Evolutionary conservation across 2,113 vertebrate genomes (phyloP).

Genomic region (Notarius lentiginosus): DNA sequence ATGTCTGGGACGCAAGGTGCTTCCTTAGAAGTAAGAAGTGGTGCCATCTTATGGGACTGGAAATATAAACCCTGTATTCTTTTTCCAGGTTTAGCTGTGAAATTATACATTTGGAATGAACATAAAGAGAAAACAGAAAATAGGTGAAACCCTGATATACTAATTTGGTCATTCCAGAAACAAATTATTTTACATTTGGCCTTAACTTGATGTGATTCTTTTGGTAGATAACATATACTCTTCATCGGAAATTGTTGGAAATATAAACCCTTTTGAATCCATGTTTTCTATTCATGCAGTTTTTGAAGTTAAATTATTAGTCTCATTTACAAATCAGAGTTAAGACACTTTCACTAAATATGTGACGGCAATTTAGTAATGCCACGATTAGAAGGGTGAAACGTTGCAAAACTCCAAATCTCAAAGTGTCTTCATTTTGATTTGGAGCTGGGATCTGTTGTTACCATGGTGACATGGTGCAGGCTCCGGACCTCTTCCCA

Average conservation of each 20-base stretch:
- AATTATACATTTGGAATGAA: slow-evolving; percentile 23
- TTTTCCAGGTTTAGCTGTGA: slow-evolving; percentile 1
- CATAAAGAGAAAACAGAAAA: not conserved
- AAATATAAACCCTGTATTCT: not conserved
- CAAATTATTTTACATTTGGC: not conserved
- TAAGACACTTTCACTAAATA: slow-evolving; percentile 44
- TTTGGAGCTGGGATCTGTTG: slow-evolving; percentile 89
- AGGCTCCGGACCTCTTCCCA: slow-evolving; percentile 88
- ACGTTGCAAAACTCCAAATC: slow-evolving; percentile 71
- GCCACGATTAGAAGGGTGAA: slow-evolving; percentile 67
- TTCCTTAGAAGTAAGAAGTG: slow-evolving; percentile 30
- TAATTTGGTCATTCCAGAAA: not conserved
- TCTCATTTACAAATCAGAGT: slow-evolving; percentile 63
- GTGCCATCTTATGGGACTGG: not conserved
- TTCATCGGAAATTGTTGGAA: not conserved
- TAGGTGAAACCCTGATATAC: not conserved
- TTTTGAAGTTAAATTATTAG: not conserved
- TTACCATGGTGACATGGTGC: slow-evolving; percentile 94
- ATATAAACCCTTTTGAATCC: not conserved
- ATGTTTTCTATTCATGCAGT: not conserved
- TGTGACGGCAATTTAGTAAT: not conserved
- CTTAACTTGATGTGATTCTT: not conserved
- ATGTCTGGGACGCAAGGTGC: not conserved
- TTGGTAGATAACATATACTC: not conserved
- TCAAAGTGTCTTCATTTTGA: slow-evolving; percentile 90